Base-by-base conservation (phyloP, 2,797 vertebrate species). In the Megaceryle alcyon region DNA sequence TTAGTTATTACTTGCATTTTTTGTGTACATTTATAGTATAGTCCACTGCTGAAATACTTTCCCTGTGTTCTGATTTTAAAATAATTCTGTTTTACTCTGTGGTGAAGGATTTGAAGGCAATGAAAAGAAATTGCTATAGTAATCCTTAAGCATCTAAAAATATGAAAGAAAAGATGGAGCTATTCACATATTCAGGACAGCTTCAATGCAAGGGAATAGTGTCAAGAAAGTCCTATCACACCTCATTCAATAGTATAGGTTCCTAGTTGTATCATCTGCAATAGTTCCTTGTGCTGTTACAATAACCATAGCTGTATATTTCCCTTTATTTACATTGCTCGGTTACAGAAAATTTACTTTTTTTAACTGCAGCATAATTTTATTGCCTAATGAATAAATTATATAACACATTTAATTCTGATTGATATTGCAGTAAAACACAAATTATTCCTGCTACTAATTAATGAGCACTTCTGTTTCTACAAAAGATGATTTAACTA, bases 361-460 rank as follows among this genome's bases (percentile, higher is more conserved):
- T 53, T 60, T 80, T 85, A 75, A 94, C 85, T 77, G 49, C 43
- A 90, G 73, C 82, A 68, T 93, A 97, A 96, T 91, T 96, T n/a
- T 79, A 88, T 91, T 86, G 88, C 88, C 78, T 95, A 92, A 95
- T 97, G 88, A 97, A 88, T 94, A 89, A 91, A 97, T 96, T 92
- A 96, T 88, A 76, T 96, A 95, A 95, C 77, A 88, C 56, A 48
- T 92, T 97, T 97, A 97, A 97, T 97, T 83, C 90, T 95, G 95
- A 92, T 78, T 92, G 95, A 94, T 96, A 96, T 33, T 96, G 82
- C 88, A 96, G 82, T 63, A 78, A 96, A 92, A 86, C 83, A 95
- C 70, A 96, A 97, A 91, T 85, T 96, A 96, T 95, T 97, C 65
- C 70, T 90, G 68, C 77, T 96, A 61, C 85, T 96, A 97, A 97